Conservation (phyloP, 2,888 invertebrate species). For the Sinotaia quadrata region DNA sequence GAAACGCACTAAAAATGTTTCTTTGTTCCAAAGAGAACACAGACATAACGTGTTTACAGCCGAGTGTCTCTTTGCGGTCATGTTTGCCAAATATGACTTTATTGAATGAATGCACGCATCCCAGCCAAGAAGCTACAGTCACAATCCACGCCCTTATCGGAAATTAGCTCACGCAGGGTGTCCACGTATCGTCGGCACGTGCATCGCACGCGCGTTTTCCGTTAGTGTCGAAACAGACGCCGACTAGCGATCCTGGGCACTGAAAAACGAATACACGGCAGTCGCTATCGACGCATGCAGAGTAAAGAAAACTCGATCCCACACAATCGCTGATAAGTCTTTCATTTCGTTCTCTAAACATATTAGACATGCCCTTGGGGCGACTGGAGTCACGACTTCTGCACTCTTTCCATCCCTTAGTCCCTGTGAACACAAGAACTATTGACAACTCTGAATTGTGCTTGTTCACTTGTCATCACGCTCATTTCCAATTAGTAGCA, state of each 20-base stretch:
- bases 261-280: not conserved
- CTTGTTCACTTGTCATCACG: no score
- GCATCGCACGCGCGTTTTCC: slow-evolving; percentile 9
- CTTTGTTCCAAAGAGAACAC: not conserved
- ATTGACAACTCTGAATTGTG: no score
- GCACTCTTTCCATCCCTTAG: not conserved
- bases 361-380: not conserved
- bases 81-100: slow-evolving; percentile 25
- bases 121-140: slow-evolving; percentile 1
- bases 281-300: not conserved
- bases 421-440: no score
- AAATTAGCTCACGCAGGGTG: slow-evolving; percentile 8
- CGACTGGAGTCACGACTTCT: slow-evolving; percentile 4
- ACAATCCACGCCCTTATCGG: slow-evolving; percentile 18
- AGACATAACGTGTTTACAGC: not conserved
- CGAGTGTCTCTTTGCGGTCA: not conserved
- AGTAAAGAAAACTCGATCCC: slow-evolving; percentile 12
- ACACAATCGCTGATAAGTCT: slow-evolving; percentile 25
- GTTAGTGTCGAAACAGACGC: not conserved
- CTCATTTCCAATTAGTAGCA: no score
- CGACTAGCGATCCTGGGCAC: not conserved
- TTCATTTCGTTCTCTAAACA: slow-evolving; percentile 19
- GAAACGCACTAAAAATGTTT: not conserved
- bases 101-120: slow-evolving; percentile 6
- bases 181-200: slow-evolving; percentile 8